Base-by-base conservation (phyloP, 2,113 vertebrate species). In the Pomatorhinus ruficollis region DNA sequence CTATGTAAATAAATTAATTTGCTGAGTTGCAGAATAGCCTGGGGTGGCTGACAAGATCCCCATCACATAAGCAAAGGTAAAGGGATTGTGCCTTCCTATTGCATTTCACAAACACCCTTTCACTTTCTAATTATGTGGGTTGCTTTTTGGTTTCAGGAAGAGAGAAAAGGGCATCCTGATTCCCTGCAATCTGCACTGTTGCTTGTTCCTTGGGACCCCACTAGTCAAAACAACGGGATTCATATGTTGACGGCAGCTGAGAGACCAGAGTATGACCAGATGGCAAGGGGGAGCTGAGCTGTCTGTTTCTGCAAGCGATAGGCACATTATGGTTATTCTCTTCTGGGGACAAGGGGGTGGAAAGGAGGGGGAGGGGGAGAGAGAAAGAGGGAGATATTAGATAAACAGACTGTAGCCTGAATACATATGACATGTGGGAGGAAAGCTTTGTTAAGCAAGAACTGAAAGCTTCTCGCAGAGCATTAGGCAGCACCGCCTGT, bases 191-290 rank as follows among this genome's bases (percentile, higher is more conserved):
- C 94, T 97, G 96, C 95, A 96, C 78, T 90, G 95, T 93, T 94
- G 92, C 95, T 93, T 97, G 90, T 96, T 96, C 74, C 84, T 96
- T 94, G 93, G 92, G 95, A 96, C 93, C 94, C 95, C 92, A 96
- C 95, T 97, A 97, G 97, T 97, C 97, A 97, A 97, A 97, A 97
- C 95, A 97, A 97, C 57, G 16, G 89, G 89, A 97, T 93, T 95
- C 95, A 57, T 96, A 94, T 97, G 95, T 79, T 97, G 94, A 69
- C 5, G 59, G 96, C 97, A 97, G 97, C 94, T 97, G 96, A 97
- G 95, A 96, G 93, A 96, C 96, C 96, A 44, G 94, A 95, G 96
- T 82, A 87, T 97, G 96, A 93, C 96, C 96, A 97, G 93, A 96
- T 97, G 95, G 94, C 92, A 96, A 97, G 93, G 95, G 97, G 95